Base-by-base conservation (phyloP, 2,797 vertebrate genomes). In the Semaprochilodus insignis region DNA sequence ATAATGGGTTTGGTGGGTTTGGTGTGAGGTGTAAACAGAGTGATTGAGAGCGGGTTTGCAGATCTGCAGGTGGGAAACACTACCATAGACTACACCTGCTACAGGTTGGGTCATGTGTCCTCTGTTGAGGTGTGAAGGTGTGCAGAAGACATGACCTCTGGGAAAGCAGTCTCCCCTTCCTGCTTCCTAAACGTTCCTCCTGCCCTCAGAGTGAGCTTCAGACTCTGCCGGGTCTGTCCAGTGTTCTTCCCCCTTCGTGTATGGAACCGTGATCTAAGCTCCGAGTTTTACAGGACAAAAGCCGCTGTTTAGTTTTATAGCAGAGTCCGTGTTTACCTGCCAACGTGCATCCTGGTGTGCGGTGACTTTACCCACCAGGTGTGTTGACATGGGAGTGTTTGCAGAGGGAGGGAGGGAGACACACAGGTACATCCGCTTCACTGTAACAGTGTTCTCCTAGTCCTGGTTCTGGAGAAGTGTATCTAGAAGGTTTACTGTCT, bases 331-430 rank as follows among this genome's bases (percentile, higher is more conserved):
- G 80, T 85, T 83, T 86, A 67, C 44, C 36, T 60, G 77, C 25
- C 76, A 4, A 76, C 36, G 16, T 66, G 60, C 13, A 78, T 86
- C 87, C 87, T 81, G 87, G 74, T 85, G 23, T 74, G 52, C 54
- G 62, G n/a, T 8, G n/a, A 34, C 36, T 77, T 36, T 11, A 27
- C n/a, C 55, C 15, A 66, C 77, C 44, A 75, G 62, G 73, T 71
- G 77, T 76, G 84, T 70, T 83, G 77, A 84, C 21, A 48, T 67
- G 52, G 36, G 31, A 65, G 25, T 84, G 84, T 86, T 88, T 86
- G 74, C 60, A 25, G 62, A 88, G 72, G 69, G 86, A 54, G 81
- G 59, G 74, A 79, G 44, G 60, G 60, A 62, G n/a, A 14, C 17
- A 69, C 1, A 44, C 6, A 69, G 67, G n/a, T n/a, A 14, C 3